Evolutionary conservation across 2,888 invertebrate species (phyloP), one percentile per base, ranked within the genome.

Genomic region (Myathropa florea): DNA sequence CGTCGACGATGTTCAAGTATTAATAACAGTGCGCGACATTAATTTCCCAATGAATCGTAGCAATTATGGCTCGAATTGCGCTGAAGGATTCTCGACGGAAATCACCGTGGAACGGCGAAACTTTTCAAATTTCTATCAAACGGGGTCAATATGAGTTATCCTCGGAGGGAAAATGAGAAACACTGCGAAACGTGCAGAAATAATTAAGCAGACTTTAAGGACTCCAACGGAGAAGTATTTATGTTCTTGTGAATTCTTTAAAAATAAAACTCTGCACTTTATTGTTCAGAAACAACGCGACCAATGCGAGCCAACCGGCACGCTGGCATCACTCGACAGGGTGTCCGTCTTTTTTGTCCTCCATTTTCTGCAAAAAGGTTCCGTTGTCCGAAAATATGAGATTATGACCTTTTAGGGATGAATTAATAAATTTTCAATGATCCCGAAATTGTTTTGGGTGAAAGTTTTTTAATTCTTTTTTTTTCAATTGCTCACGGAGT

Each of bases 391-490:
- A 59, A 59, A 68, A 39, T 39, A 39, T 57, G 36, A 36, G 39
- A 79, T 79, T 79, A 73, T 61, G 46, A 65, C 72, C 78, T 78
- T 83, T 71, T 65, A 53, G 60, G 67, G 67, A 63, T 70, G 75
- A 84, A 80, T 84, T 80, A 71, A 76, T 80, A 71, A 80, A 80
- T 84, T 76, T 76, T 61, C 67, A 64, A 76, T 80, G 71, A 76
- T 76, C 65, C 26, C 75, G 30, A 80, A 80, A 80, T 80, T 80
- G 65, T 76, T 80, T 80, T 63, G 18, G 71, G 39, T 26, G 18
- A 80, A 71, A 80, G 73, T 71, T 79, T 79, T 79, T 71, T 53
- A 3, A 57, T 63, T 65, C 39, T 70, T 75, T 23, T n/a, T 3
- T 18, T 30, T 46, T 3, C 12, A 7, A 33, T 59, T 33, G 64